Evolutionary conservation across 2,888 invertebrate species (phyloP), one percentile per base, ranked within the genome.

Genomic region (Limenitis arthemis): DNA sequence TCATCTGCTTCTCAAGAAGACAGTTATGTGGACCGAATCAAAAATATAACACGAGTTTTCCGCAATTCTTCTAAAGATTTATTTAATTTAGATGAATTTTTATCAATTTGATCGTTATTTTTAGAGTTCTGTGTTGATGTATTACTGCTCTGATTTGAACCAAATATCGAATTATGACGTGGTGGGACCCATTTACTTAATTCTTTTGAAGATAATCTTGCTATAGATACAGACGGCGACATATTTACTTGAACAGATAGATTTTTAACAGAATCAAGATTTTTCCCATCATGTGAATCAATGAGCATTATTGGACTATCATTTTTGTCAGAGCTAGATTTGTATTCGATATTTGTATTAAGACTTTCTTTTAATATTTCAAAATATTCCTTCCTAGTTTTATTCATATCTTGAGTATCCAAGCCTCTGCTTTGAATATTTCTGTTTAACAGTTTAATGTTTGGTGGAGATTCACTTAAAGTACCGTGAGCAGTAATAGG

Each of bases 401-500:
- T 47, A 40, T 70, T 65, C 12, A 75, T 54, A 49, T 75, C 65
- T 57, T 71, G 68, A 1, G 70, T 56, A 44, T 75, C 75, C 36
- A 78, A 49, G 47, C 71, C 65, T 28, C 83, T 66, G 0, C 72
- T 69, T 55, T 63, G 48, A 1, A 75, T 51, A 1, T 50, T 52
- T 61, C 73, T 58, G 3, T 54, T 49, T 5, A 78, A 65, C 4
- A 63, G 49, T n/a, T 64, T 58, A 0, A 65, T 50, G 43, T 62
- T 61, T 0, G 79, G 81, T 0, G 82, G 81, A 0, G 53, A 49
- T 63, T 80, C 79, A 9, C 75, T 63, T 0, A 62, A 59, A 40
- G 73, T 71, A 0, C 77, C 77, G 33, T 81, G 81, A 1, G 68
- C 83, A 28, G 69, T 79, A 20, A 82, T 80, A 8, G 69, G 72